Evolutionary conservation across 2,888 invertebrate genomes (phyloP).

Genomic region (Ellobium chinense): DNA sequence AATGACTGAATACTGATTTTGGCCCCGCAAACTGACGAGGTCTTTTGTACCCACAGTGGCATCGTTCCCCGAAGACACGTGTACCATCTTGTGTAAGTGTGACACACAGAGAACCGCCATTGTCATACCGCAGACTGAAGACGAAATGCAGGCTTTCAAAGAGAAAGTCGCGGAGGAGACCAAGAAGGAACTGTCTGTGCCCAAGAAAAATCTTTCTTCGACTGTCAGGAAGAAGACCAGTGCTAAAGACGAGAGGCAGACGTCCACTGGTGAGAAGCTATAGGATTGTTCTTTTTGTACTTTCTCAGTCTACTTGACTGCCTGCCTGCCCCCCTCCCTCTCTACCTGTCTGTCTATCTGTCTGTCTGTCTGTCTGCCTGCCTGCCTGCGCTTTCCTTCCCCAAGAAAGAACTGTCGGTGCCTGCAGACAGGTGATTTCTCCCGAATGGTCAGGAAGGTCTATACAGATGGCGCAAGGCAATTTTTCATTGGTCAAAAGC

Average conservation of each 20-base stretch:
- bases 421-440: too few species aligned
- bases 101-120: background rate
- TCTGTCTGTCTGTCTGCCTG: too few species aligned
- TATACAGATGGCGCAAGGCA: too few species aligned
- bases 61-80: slow-evolving; percentile 18
- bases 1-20: too few species aligned
- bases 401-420: too few species aligned
- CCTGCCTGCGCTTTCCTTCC: too few species aligned
- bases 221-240: slow-evolving; percentile 25
- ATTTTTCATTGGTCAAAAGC: too few species aligned
- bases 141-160: background rate
- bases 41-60: slow-evolving; percentile 11
- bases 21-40: too few species aligned
- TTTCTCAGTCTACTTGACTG: too few species aligned
- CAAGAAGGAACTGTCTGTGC: slow-evolving; percentile 17
- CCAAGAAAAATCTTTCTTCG: slow-evolving; percentile 31
- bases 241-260: background rate
- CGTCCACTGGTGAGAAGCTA: background rate
- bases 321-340: too few species aligned
- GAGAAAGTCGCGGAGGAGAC: background rate
- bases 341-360: too few species aligned
- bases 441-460: too few species aligned
- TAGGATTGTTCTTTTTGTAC: background rate
- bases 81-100: slow-evolving; percentile 23
- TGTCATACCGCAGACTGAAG: background rate